Evolutionary conservation across 1,140 invertebrate genomes (phyloP), one percentile per base, ranked within the genome.

Genomic region (Zaprionus taronus): DNA sequence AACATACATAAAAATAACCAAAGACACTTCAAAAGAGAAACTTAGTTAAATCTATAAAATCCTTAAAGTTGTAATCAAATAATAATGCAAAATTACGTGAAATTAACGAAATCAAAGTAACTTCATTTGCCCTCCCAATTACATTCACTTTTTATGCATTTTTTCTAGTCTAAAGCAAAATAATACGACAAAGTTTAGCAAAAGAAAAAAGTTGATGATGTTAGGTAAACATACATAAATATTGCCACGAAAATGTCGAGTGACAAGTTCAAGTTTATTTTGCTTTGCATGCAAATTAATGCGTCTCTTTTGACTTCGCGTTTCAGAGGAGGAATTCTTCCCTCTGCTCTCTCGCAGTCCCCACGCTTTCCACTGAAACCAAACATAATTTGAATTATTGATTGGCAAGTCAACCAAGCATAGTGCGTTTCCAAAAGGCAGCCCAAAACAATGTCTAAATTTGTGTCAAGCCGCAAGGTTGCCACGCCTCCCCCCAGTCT

Each of bases 321-420:
- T 49, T 67, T 67, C 28, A 15, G 2, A 1, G 20, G 9, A 22
- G 24, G 24, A 26, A 41, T 41, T 15, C 15, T 7, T 2, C n/a
- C n/a, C 17, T 17, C 26, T 17, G 7, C 41, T 28, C 51, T 7
- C 5, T 34, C 9, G 31, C 34, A 17, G 2, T 11, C 14, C 62
- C 2, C 31, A 14, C n/a, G 5, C 44, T 12, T 17, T 9, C 11
- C 57, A 66, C 51, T 53, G 34, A 78, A 78, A 78, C 70, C 65
- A 80, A 78, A 78, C 58, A 76, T 79, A 90, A 89, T 89, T 89
- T 89, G 85, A 89, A 89, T 89, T 89, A 89, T 89, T 89, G 84
- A 89, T 89, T 89, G 84, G 66, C 66, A 62, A 81, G 57, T 28
- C 78, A 72, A 51, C 67, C 64, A 77, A 72, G 74, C 74, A 72